Evolutionary conservation across 1,140 invertebrate genomes (phyloP), one percentile per base, ranked within the genome.

Genomic region (Euura saliciscinereae): DNA sequence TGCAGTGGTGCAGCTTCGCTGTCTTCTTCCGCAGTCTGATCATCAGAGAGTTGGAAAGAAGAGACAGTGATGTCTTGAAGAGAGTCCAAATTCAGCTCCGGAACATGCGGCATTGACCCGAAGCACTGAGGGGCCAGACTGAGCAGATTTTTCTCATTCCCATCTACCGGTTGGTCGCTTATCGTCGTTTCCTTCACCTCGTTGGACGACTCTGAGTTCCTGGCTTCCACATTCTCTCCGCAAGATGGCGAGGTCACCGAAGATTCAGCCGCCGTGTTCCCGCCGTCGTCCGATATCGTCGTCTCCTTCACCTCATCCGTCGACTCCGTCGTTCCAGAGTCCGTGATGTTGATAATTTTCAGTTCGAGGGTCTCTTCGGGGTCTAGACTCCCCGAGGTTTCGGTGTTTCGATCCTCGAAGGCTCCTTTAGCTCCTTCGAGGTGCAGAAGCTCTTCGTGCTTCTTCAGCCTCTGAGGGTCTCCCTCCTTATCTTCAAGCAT

Each of bases 21-120:
- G 11, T 46, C 45, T 13, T 70, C 69, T 42, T 45, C 51, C 44
- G 28, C 59, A 13, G 51, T 43, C 44, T 76, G 72, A n/a, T 78
- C 76, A n/a, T 76, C 73, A 8, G 77, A 78, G 6, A 80, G 74
- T 44, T 78, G 79, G 59, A 83, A 82, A 0, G 83, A 84, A 0
- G 84, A 86, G 7, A 84, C 77, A 1, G 86, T 85, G 4, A 79
- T 72, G 70, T 88, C 86, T 42, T 82, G 82, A 4, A 87, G 78
- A 11, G 83, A 82, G 64, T 87, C 80, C 11, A 87, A 72, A 71
- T 87, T 86, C 45, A 86, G 73, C 69, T 86, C 86, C 0, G 85
- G 85, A 11, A 87, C 79, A 45, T 78, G 74, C 0, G 84, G 84
- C 44, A 76, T 67, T 10, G 13, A 42, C n/a, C 42, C 75, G 0